Evolutionary conservation across 2,113 vertebrate species (phyloP), one percentile per base, ranked within the genome.

Genomic region (Peromyscus leucopus): DNA sequence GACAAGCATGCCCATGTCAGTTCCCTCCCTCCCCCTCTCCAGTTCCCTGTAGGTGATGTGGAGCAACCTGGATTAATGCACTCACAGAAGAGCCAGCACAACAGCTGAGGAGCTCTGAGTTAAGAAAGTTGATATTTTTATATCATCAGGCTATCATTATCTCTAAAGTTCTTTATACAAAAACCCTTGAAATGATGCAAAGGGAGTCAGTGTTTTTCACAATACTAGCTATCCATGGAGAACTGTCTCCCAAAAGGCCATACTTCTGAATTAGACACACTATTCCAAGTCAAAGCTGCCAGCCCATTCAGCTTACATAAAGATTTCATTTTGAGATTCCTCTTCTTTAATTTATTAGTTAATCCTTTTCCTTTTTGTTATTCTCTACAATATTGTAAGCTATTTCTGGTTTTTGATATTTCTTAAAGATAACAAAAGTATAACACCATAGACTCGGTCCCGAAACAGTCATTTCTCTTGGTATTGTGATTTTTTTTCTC

Each of bases 341-440:
- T 48, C 24, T 0, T 75, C 26, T 80, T 82, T 76, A 61, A 61
- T 17, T 75, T 36, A 33, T 72, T 39, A 24, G 22, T 69, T 76
- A 82, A 82, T 51, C 51, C 51, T 51, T 51, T 51, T 71, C 15
- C 7, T 76, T 71, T 82, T 80, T 11, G 24, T 69, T 84, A 28
- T 79, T 72, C 42, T 12, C 63, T 15, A 92, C 28, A 89, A 1
- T 7, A 9, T 79, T n/a, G 8, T 36, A 51, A 19, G 33, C 51
- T 46, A 65, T 59, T 75, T 48, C 65, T 90, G 10, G n/a, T 9
- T 75, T 91, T 24, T 33, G 55, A 2, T 24, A 57, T 82, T 76
- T 91, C 69, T 83, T n/a, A 46, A 92, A 16, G 19, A 61, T 90
- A 55, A 71, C 13, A 89, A 94, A 36, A 89, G 7, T 36, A 95